These are phyloP conservation scores for Schrankia costaestrigalis DNA, from an alignment of 2,888 invertebrate species.

Conservation along the genomic window DNA sequence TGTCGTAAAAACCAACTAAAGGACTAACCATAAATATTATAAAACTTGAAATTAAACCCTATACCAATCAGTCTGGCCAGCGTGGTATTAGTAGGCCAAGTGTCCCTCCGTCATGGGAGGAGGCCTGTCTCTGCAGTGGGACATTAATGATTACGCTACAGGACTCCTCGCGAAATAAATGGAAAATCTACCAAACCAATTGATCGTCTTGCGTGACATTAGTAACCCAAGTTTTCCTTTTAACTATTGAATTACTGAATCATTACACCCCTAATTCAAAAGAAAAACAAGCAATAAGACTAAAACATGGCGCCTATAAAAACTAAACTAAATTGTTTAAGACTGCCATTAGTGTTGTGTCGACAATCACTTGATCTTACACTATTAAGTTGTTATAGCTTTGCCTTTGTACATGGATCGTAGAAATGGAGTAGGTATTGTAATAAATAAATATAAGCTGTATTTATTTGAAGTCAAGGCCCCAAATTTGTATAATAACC, in stretches of 20 bases:
- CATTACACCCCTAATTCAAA: slow-evolving; percentile 23
- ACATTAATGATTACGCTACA: too few relatives aligned
- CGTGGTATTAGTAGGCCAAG: too few relatives aligned
- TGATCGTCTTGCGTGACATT: too few relatives aligned
- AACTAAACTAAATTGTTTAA: slow-evolving; percentile 63
- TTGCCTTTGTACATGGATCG: slow-evolving; percentile 23
- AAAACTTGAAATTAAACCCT: too few relatives aligned
- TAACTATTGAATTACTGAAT: not conserved
- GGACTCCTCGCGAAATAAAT: too few relatives aligned
- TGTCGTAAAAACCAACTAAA: too few relatives aligned
- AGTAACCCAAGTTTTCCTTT: not conserved
- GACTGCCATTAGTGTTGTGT: slow-evolving; percentile 60
- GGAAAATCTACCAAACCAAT: too few relatives aligned
- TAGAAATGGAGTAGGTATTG: slow-evolving; percentile 33
- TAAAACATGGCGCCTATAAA: slow-evolving; percentile 44
- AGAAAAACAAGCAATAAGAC: slow-evolving; percentile 36
- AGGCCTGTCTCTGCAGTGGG: too few relatives aligned
- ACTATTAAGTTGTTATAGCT: slow-evolving; percentile 72
- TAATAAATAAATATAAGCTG: not conserved
- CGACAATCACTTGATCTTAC: slow-evolving; percentile 65
- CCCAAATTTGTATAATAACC: not conserved
- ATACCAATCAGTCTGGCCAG: too few relatives aligned
- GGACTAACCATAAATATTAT: too few relatives aligned
- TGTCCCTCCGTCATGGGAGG: too few relatives aligned
- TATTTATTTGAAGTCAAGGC: not conserved